Evolutionary conservation across 1,140 invertebrate species (phyloP).

Genomic region (Drosophila guanche): DNA sequence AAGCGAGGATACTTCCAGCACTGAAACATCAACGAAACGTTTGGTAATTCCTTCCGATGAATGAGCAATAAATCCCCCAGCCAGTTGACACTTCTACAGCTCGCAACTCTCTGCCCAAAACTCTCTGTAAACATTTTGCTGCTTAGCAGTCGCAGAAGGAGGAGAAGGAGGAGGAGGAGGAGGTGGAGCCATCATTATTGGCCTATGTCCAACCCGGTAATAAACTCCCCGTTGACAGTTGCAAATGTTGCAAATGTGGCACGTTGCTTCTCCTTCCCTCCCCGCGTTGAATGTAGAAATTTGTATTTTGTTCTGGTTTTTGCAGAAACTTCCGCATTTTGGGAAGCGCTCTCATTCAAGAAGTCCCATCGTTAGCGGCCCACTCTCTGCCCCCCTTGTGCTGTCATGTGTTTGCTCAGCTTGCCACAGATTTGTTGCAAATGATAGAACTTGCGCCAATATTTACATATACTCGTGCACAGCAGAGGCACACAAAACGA

Average conservation of each 20-base stretch:
- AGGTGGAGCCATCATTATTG: conserved; percentile 56
- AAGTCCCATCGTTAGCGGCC: conserved; percentile 34
- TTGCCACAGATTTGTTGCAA: conserved; percentile 71
- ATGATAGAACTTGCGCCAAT: conserved; percentile 75
- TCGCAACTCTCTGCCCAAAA: conserved; percentile 1
- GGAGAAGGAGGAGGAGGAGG: not conserved
- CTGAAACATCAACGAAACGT: too few species aligned
- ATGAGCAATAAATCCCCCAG: not conserved
- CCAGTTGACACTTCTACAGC: not conserved
- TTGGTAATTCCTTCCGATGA: too few species aligned
- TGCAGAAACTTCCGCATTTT: conserved; percentile 76
- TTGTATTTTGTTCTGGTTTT: conserved; percentile 50
- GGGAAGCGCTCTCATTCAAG: conserved; percentile 57
- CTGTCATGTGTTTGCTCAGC: conserved; percentile 50
- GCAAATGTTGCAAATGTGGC: conserved; percentile 80
- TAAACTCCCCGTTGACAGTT: conserved; percentile 74
- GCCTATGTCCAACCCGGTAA: conserved; percentile 75
- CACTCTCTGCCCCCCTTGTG: conserved; percentile 7
- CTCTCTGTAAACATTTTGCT: conserved; percentile 22
- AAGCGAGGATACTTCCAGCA: too few species aligned
- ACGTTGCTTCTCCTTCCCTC: conserved; percentile 7
- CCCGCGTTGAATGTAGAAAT: not conserved
- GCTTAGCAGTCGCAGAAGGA: not conserved
- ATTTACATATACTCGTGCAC: conserved; percentile 61
- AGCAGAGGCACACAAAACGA: conserved; percentile 24